phyloP scores from a whole-genome alignment of 2,113 vertebrate genomes.

The Catharus minimus region DNA sequence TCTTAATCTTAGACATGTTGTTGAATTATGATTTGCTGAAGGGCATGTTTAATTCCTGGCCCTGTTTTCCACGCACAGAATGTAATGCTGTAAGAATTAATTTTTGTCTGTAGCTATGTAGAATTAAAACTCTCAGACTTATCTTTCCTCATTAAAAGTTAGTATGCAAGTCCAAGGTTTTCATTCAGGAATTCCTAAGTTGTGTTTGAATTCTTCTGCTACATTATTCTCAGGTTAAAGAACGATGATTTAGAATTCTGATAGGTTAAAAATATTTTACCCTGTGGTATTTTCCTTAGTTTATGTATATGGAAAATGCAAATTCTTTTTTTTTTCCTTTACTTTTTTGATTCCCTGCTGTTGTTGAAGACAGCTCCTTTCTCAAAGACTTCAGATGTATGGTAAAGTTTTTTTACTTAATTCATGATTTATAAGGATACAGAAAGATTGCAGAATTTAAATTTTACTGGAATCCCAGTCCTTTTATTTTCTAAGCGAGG shows the following conservation, averaged over 20 bases:
- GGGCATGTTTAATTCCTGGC: constrained; percentile 23
- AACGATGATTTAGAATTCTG: background rate
- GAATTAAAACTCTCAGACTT: background rate
- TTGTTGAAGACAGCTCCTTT: background rate
- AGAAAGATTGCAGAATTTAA: background rate
- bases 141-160: background rate
- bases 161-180: background rate
- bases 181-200: background rate
- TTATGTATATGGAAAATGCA: background rate
- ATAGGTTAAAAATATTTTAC: background rate
- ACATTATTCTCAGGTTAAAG: background rate
- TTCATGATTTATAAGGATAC: background rate
- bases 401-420: background rate
- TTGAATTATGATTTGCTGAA: constrained; percentile 45
- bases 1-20: background rate
- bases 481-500: background rate
- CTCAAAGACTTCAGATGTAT: background rate
- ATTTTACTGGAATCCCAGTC: background rate
- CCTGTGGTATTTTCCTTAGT: background rate
- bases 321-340: background rate
- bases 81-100: background rate
- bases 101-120: background rate
- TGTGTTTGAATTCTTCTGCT: background rate
- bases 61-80: background rate
- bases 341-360: background rate